A percentile compares a stretch with the other conserved stretches of the same genome.
These are phyloP conservation scores for Catharus ustulatus DNA, from an alignment of 2,797 vertebrate genomes.

Conservation along the genomic window DNA sequence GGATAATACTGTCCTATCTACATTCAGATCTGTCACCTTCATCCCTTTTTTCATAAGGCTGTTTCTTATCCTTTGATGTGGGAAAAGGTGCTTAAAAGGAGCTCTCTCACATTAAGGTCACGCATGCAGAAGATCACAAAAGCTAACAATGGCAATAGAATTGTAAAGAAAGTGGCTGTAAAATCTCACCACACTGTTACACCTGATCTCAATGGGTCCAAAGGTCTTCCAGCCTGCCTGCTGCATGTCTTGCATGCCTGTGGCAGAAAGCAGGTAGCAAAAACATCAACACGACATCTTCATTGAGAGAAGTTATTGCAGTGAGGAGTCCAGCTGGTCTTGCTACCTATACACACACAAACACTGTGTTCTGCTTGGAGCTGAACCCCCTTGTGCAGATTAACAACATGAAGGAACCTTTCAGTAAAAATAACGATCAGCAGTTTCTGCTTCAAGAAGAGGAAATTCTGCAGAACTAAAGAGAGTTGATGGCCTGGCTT, in stretches of 20 bases:
- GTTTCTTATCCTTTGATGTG: neutral
- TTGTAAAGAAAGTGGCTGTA: neutral
- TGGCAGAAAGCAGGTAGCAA: neutral
- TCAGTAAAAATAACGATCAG: neutral
- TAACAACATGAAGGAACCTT: neutral
- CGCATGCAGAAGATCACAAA: neutral
- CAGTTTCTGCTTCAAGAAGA: neutral
- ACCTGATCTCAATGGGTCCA: neutral
- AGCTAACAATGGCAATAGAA: neutral
- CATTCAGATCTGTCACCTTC: neutral
- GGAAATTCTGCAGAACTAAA: neutral
- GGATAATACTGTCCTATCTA: neutral
- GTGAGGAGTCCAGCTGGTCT: neutral
- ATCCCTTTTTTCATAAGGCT: neutral
- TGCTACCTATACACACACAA: neutral
- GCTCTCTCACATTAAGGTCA: neutral
- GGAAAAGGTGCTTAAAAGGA: neutral
- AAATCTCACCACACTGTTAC: neutral
- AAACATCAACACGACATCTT: neutral
- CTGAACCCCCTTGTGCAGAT: neutral
- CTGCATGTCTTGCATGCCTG: neutral
- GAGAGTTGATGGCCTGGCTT: neutral
- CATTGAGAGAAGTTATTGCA: neutral
- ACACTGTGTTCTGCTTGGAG: neutral
- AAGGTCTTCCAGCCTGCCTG: neutral